Percentiles rank a stretch among this genome's conserved stretches.
These are phyloP conservation scores for Hetaerina americana DNA, from an alignment of 1,140 invertebrate genomes.

Conservation along the genomic window DNA sequence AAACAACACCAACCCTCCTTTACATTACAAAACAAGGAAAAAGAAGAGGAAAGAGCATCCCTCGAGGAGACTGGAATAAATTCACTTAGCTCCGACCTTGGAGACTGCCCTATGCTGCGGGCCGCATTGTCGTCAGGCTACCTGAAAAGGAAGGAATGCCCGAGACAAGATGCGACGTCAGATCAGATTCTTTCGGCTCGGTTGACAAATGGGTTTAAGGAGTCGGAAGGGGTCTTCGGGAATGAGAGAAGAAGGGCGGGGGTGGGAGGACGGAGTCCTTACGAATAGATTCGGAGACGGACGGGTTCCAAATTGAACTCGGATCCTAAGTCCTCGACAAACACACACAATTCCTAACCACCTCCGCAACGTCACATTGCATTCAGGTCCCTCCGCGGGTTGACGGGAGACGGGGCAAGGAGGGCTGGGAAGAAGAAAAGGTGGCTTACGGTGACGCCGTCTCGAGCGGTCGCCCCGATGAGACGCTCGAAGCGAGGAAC, in stretches of 20 bases:
- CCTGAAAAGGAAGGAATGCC: not conserved
- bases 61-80: not conserved
- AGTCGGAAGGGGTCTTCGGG: not conserved
- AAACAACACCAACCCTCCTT: not conserved
- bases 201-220: not conserved
- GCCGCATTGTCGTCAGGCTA: not conserved
- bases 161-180: not conserved
- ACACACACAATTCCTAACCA: not conserved
- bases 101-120: not conserved
- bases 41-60: not conserved
- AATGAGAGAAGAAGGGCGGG: not conserved
- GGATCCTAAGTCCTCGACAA: not conserved
- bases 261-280: not conserved
- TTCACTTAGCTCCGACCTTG: not conserved
- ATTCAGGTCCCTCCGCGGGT: no score
- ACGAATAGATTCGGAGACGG: not conserved
- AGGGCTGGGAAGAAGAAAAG: not conserved
- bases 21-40: no score
- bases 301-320: not conserved
- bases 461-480: no score
- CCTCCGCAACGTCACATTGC: not conserved
- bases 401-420: not conserved
- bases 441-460: not conserved
- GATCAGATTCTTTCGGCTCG: not conserved
- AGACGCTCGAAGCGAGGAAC: no score